phyloP scores from a whole-genome alignment of 2,888 invertebrate species.

The Coremacera marginata region DNA sequence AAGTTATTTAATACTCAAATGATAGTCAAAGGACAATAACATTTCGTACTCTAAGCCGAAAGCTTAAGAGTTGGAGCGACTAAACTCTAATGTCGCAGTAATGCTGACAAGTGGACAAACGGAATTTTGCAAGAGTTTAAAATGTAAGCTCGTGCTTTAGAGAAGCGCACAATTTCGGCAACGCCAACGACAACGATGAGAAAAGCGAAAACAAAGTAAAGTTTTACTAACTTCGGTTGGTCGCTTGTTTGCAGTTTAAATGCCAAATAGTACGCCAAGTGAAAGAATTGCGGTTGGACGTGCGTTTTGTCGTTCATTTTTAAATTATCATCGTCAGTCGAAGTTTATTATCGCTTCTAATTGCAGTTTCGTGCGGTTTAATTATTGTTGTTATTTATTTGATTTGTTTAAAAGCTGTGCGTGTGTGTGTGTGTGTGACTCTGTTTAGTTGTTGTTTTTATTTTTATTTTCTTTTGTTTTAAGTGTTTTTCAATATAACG shows the following conservation, averaged over 20 bases:
- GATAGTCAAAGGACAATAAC: not conserved
- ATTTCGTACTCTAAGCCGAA: not conserved
- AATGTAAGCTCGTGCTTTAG: not conserved
- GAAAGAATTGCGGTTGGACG: slow-evolving; percentile 52
- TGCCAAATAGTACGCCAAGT: slow-evolving; percentile 47
- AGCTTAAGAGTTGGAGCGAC: not conserved
- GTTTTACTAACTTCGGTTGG: slow-evolving; percentile 10
- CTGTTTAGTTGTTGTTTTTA: not conserved
- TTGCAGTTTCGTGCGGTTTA: not conserved
- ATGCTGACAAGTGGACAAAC: not conserved
- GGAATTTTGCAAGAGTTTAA: not conserved
- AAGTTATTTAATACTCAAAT: not conserved
- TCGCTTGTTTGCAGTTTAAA: not conserved
- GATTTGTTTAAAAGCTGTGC: too few relatives aligned
- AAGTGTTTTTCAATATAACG: not conserved
- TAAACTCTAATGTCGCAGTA: not conserved
- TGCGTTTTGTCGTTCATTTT: not conserved
- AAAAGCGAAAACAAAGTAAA: not conserved
- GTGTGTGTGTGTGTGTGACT: not conserved
- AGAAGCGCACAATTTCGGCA: not conserved
- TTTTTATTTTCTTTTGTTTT: not conserved
- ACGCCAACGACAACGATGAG: slow-evolving; percentile 6
- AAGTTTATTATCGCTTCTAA: slow-evolving; percentile 31
- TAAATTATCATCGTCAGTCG: slow-evolving; percentile 1
- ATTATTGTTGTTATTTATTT: too few relatives aligned